Conservation (phyloP, 2,797 vertebrate genomes). For the Syngnathus acus region DNA sequence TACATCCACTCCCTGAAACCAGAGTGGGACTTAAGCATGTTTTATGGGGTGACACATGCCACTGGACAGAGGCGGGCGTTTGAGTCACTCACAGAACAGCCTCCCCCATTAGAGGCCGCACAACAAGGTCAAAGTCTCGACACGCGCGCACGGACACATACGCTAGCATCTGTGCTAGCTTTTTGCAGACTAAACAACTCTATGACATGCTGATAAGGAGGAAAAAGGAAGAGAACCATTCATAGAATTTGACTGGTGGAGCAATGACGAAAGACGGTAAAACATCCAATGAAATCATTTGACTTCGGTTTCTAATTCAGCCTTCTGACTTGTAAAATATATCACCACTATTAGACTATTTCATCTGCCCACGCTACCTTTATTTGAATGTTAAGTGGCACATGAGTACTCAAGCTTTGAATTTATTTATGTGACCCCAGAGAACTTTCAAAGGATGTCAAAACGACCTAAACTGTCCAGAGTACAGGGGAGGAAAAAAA, state of each 20-base stretch:
- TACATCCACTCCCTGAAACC: conserved; percentile 75
- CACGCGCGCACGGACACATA: conserved; percentile 22
- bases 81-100: conserved; percentile 69
- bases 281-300: too few species aligned
- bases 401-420: too few species aligned
- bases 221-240: not conserved
- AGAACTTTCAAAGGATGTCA: too few species aligned
- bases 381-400: too few species aligned
- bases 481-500: too few species aligned
- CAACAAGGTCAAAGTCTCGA: conserved; percentile 70
- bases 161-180: not conserved
- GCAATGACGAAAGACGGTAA: too few species aligned
- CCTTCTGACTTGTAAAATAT: too few species aligned
- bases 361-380: too few species aligned
- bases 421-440: too few species aligned
- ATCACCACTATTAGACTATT: too few species aligned
- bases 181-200: not conserved
- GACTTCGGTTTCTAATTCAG: too few species aligned
- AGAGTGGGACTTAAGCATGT: conserved; percentile 67
- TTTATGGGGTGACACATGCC: conserved; percentile 76
- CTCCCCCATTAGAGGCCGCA: conserved; percentile 56
- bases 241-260: not conserved
- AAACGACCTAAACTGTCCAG: too few species aligned
- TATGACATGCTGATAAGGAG: not conserved
- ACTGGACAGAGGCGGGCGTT: conserved; percentile 37